Base-by-base conservation (phyloP, 2,888 invertebrate species). In the Villa cingulata region DNA sequence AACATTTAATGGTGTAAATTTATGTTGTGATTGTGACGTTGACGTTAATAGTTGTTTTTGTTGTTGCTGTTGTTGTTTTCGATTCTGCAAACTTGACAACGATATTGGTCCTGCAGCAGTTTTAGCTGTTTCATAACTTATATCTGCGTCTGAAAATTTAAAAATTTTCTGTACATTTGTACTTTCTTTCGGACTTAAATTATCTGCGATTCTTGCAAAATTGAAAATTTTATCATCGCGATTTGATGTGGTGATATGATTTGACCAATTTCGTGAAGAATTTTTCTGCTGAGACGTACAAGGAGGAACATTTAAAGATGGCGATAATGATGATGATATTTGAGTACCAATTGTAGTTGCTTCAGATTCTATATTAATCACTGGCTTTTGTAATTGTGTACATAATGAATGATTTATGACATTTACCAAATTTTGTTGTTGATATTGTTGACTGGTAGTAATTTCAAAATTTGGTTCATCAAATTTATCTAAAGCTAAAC, bases 131-230 rank as follows among this genome's bases (percentile, higher is more conserved):
- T 66, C 66, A 42, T 64, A n/a, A n/a, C n/a, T n/a, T n/a, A 23
- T 23, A 23, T 23, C 23, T 23, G 23, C 5, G 7, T 49, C 52
- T 17, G 44, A 43, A 9, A 42, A 43, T n/a, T 40, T 51, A 16
- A 46, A 46, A 12, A 34, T 23, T 32, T 43, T 51, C 27, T 51
- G 49, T 1, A 37, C 17, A 15, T 6, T 23, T 23, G 17, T 41
- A 1, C 23, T 12, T 48, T 63, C 61, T 2, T 60, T 57, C 1
- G 65, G 62, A 51, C 62, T 63, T 1, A 70, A 54, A 49, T 68
- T 69, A 47, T 69, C 69, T 0, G 69, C 69, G 54, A 69, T 69
- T 44, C 70, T 62, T 23, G 61, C 55, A 45, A 68, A 70, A 48
- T 69, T 69, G 19, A 70, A 68, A 0, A 64, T 56, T 54, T 67